Evolutionary conservation across 2,888 invertebrate species (phyloP).

Genomic region (Epinotia bilunana): DNA sequence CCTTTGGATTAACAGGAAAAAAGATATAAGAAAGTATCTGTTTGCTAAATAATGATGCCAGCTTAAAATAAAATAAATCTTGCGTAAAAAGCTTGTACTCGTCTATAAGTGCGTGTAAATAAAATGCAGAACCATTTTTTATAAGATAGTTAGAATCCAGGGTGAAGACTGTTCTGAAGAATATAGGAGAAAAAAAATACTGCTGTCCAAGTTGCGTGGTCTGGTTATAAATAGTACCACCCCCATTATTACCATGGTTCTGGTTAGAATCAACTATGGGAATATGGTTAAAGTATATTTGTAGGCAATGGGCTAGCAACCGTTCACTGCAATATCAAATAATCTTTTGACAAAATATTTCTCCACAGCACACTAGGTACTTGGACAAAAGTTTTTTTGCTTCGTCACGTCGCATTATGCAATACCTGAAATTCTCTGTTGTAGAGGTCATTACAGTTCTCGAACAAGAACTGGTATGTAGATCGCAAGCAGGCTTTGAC

Average conservation of each 20-base stretch:
- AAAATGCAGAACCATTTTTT: neutral
- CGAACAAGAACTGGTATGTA: slow-evolving; percentile 99
- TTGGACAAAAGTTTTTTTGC: no score
- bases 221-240: no score
- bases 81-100: neutral
- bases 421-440: slow-evolving; percentile 94
- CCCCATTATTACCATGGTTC: no score
- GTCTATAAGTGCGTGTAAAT: no score
- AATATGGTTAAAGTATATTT: no score
- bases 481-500: slow-evolving; percentile 99
- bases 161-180: no score
- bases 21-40: slow-evolving; percentile 18
- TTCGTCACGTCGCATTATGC: neutral
- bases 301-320: no score
- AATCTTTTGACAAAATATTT: no score
- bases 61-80: neutral
- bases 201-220: neutral
- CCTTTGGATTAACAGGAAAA: slow-evolving; percentile 61
- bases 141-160: no score
- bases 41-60: slow-evolving; percentile 8
- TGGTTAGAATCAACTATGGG: no score
- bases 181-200: neutral
- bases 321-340: no score
- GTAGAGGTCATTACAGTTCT: slow-evolving; percentile 99
- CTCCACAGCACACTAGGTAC: no score